Conservation (phyloP, 2,113 vertebrate genomes). For the Ia io region DNA sequence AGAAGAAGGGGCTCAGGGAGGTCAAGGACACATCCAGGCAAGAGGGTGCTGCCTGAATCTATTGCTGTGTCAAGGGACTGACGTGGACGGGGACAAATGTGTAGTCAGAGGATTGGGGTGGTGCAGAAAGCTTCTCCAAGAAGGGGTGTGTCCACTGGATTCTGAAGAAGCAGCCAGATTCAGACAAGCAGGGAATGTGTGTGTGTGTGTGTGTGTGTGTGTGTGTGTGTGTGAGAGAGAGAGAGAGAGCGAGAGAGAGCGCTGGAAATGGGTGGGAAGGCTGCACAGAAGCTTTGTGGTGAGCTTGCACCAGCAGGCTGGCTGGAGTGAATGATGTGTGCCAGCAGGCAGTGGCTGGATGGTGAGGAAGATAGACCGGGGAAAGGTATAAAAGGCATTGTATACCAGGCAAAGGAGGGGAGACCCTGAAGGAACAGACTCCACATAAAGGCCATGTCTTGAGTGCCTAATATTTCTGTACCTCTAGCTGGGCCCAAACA, state of each 20-base stretch:
- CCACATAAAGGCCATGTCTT: background rate
- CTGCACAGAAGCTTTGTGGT: background rate
- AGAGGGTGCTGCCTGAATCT: background rate
- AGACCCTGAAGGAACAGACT: background rate
- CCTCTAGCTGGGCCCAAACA: conserved; percentile 16
- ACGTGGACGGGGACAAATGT: background rate
- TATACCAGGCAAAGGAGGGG: background rate
- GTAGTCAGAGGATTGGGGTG: background rate
- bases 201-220: too few relatives aligned
- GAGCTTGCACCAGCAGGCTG: background rate
- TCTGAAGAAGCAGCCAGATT: background rate
- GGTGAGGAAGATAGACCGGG: background rate
- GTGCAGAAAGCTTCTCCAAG: background rate
- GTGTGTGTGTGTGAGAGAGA: too few relatives aligned
- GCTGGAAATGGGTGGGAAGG: background rate
- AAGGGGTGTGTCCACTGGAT: background rate
- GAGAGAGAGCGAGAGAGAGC: background rate
- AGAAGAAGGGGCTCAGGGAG: background rate
- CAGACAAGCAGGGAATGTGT: background rate
- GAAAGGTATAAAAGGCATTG: background rate
- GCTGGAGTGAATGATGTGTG: background rate
- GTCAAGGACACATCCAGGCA: background rate
- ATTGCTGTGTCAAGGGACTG: background rate
- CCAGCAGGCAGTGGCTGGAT: too few relatives aligned
- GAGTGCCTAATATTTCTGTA: background rate